Base-by-base conservation (phyloP, 1,140 invertebrate genomes). In the Saccostrea glomerata region DNA sequence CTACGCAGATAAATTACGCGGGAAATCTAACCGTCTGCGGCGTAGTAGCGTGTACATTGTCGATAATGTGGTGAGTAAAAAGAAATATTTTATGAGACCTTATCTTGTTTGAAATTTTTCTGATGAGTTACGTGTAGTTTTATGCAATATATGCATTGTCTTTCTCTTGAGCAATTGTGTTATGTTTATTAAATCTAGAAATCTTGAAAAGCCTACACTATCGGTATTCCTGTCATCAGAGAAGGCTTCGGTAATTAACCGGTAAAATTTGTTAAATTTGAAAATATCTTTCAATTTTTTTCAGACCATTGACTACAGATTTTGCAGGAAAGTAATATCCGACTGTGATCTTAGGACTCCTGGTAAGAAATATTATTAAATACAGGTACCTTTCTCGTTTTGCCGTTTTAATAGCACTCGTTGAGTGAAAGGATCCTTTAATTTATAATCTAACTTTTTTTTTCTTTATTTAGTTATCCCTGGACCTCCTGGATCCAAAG, bases 21-120 rank as follows among this genome's bases (percentile, higher is more conserved):
- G 70, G 70, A 77, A 77, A 77, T 36, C 70, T 77, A 77, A 30
- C 11, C 70, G 70, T 77, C 25, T 77, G 70, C 70, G 70, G 70
- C 70, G 70, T 30, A 77, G 25, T 77, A 30, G 15, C 25, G 15
- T 77, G 23, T 36, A 13, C 70, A 15, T 6, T 40, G 58, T 17
- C 58, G 13, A 77, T 30, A 77, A 77, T 36, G 23, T 17, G 70
- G 70, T 77, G 25, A 77, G 70, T 77, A 63, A 20, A 20, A 47
- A 7, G 47, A 47, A 47, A 47, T 47, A 47, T 3, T 47, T 1
- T 47, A 47, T 3, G 47, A 47, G 47, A 7, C 47, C 5, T 47
- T 47, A 47, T 47, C 47, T 47, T 47, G 47, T 47, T 47, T 47
- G 9, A 5, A 47, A 47, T 47, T 7, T 1, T 1, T 47, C 47